Percentiles rank a stretch among this genome's conserved stretches.
phyloP scores from a whole-genome alignment of 2,888 invertebrate species.

The Cerceris rybyensis region DNA sequence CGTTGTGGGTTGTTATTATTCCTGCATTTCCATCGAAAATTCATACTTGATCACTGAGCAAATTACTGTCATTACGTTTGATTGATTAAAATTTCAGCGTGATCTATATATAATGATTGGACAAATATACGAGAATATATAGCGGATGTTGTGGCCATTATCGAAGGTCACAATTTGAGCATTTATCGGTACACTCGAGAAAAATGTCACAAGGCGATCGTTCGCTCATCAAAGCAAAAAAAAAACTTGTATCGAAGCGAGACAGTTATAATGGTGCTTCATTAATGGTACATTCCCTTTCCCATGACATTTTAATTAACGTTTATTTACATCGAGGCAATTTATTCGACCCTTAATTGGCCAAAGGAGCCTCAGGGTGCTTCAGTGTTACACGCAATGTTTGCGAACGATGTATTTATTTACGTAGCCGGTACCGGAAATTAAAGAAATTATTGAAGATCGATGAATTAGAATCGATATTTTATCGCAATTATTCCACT shows the following conservation, averaged over 20 bases:
- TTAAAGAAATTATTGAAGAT: slow-evolving; percentile 18
- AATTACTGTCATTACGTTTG: slow-evolving; percentile 1
- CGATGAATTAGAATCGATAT: too few species aligned
- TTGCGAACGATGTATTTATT: slow-evolving; percentile 3
- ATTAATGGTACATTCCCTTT: slow-evolving; percentile 9
- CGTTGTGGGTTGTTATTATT: background rate
- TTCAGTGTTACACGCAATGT: background rate
- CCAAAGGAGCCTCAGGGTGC: background rate
- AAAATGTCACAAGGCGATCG: background rate
- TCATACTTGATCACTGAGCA: background rate
- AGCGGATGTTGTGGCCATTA: background rate
- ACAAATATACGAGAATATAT: background rate
- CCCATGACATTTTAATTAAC: slow-evolving; percentile 31
- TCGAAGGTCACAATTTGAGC: background rate
- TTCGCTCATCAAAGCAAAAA: background rate
- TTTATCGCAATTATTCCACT: too few species aligned
- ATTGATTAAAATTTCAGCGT: background rate
- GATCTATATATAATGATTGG: background rate
- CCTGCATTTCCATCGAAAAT: background rate
- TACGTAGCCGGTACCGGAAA: slow-evolving; percentile 11
- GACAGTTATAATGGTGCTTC: background rate
- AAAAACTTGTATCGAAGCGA: background rate
- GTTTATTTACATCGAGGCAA: slow-evolving; percentile 37
- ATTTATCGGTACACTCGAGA: background rate
- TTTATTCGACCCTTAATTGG: slow-evolving; percentile 27